Evolutionary conservation across 2,888 invertebrate genomes (phyloP).

Genomic region (Drosophila flavopinicola): DNA sequence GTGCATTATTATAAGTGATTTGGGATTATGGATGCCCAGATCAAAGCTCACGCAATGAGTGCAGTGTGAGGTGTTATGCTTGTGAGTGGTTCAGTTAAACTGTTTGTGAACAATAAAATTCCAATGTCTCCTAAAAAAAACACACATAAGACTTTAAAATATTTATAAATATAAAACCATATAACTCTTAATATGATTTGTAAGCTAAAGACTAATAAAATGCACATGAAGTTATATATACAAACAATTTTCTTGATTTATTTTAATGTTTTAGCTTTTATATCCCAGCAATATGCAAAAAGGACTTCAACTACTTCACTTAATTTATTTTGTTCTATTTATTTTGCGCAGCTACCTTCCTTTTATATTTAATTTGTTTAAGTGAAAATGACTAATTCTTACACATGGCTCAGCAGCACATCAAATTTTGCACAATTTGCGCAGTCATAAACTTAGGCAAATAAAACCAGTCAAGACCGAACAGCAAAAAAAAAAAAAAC

Average conservation of each 20-base stretch:
- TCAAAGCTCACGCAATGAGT: constrained; percentile 4
- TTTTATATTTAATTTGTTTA: constrained; percentile 60
- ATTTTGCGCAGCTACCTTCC: too few species aligned
- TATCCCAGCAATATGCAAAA: too few species aligned
- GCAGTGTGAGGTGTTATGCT: background rate
- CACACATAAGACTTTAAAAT: background rate
- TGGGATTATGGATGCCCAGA: constrained; percentile 20
- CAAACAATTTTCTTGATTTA: too few species aligned
- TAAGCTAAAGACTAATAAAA: too few species aligned
- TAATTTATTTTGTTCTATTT: too few species aligned
- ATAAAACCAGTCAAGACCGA: constrained; percentile 40
- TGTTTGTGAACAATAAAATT: too few species aligned
- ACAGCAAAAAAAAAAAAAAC: background rate
- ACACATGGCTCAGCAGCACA: constrained; percentile 64
- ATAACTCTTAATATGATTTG: too few species aligned
- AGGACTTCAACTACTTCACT: too few species aligned
- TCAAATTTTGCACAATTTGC: constrained; percentile 62
- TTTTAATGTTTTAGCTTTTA: too few species aligned
- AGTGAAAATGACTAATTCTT: constrained; percentile 66
- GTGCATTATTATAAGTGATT: constrained; percentile 6
- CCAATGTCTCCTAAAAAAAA: too few species aligned
- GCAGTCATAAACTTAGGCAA: constrained; percentile 66
- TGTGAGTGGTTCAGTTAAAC: too few species aligned
- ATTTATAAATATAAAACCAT: background rate
- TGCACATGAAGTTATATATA: too few species aligned